These are phyloP conservation scores for Oncorhynchus keta DNA, from an alignment of 2,113 vertebrate species.

Conservation along the genomic window DNA sequence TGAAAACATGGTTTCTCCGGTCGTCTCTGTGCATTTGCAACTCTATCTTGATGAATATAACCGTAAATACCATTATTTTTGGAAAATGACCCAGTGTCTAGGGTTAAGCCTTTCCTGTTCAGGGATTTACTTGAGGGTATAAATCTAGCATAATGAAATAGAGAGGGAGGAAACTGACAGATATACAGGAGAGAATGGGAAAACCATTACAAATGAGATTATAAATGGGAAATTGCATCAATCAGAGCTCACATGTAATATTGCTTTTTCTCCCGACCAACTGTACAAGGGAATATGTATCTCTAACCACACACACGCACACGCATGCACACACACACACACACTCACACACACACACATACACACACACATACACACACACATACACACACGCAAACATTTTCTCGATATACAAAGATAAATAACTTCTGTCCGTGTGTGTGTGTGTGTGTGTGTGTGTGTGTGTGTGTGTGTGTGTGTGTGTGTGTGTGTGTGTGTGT, in stretches of 20 bases:
- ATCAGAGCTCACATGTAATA: constrained; percentile 63
- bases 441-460: too few species aligned
- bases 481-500: not conserved
- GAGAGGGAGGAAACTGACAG: constrained; percentile 32
- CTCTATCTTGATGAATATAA: constrained; percentile 42
- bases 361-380: constrained; percentile 4
- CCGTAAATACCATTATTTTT: constrained; percentile 48
- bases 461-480: too few species aligned
- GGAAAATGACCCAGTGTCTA: constrained; percentile 46
- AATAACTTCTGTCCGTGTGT: not conserved
- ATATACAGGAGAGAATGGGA: constrained; percentile 60
- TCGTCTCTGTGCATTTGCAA: not conserved
- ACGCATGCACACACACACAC: constrained; percentile 1
- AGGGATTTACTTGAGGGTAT: constrained; percentile 40
- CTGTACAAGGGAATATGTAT: constrained; percentile 47
- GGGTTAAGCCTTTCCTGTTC: constrained; percentile 44
- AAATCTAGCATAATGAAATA: constrained; percentile 33
- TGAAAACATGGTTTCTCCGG: too few species aligned
- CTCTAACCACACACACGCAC: constrained; percentile 33
- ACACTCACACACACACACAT: not conserved
- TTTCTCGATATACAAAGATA: constrained; percentile 4
- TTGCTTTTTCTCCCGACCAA: constrained; percentile 61
- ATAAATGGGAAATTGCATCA: constrained; percentile 66
- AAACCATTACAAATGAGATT: constrained; percentile 80
- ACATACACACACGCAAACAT: not conserved